Evolutionary conservation across 2,797 vertebrate species (phyloP).

Genomic region (Hippocampus kuda): DNA sequence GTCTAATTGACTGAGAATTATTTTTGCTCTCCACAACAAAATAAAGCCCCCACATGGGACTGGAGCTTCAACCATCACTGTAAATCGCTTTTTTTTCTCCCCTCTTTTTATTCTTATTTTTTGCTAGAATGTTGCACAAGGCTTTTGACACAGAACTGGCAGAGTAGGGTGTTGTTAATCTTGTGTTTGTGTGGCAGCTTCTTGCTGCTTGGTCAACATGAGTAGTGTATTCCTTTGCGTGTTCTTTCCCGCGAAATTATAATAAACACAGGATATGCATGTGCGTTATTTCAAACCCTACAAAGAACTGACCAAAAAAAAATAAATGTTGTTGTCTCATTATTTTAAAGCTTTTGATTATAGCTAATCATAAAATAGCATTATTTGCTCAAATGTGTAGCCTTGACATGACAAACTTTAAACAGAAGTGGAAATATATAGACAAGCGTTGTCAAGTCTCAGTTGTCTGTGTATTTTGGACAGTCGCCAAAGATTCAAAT

Average conservation of each 20-base stretch:
- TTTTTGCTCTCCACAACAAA: slow-evolving; percentile 39
- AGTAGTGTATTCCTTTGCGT: slow-evolving; percentile 24
- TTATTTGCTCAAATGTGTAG: too few relatives aligned
- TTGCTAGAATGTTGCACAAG: slow-evolving; percentile 25
- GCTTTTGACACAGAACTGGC: slow-evolving; percentile 32
- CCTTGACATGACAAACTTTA: too few relatives aligned
- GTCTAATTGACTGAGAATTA: slow-evolving; percentile 61
- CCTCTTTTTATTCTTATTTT: slow-evolving; percentile 6
- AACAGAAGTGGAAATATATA: too few relatives aligned
- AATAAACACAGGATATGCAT: slow-evolving; percentile 28
- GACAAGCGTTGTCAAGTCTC: too few relatives aligned
- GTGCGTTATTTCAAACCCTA: slow-evolving; percentile 26
- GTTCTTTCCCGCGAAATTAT: slow-evolving; percentile 11
- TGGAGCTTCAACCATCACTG: slow-evolving; percentile 29
- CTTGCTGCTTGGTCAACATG: slow-evolving; percentile 32
- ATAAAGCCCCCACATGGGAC: slow-evolving; percentile 50
- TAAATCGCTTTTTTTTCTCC: slow-evolving; percentile 20
- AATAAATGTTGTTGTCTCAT: slow-evolving; percentile 19
- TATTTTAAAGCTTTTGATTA: slow-evolving; percentile 13
- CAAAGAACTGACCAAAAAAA: slow-evolving; percentile 26
- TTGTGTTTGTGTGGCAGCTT: slow-evolving; percentile 12
- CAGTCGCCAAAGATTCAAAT: too few relatives aligned
- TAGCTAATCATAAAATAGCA: too few relatives aligned
- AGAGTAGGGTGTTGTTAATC: slow-evolving; percentile 23
- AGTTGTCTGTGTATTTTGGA: not conserved